Percentiles rank a stretch among this genome's conserved stretches.
Conservation (phyloP, 2,113 vertebrate genomes). For the Pampusana beccarii region DNA sequence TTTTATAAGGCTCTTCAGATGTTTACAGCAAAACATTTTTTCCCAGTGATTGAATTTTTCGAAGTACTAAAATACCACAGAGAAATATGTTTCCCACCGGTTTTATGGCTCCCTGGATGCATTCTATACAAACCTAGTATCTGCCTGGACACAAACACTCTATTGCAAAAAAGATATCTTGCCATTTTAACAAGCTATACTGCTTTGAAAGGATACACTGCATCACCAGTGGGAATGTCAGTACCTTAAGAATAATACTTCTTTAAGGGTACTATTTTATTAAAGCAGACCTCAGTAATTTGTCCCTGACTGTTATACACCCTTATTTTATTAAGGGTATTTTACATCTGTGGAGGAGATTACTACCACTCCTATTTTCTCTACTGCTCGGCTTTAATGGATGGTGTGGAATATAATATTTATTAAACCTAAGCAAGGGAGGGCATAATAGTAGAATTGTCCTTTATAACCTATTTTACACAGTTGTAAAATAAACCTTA, state of each 20-base stretch:
- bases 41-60: slow-evolving; percentile 77
- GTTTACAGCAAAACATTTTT: slow-evolving; percentile 80
- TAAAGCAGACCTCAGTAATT: slow-evolving; percentile 69
- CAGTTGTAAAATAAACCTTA: slow-evolving; percentile 71
- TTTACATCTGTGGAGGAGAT: slow-evolving; percentile 69
- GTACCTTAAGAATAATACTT: slow-evolving; percentile 55
- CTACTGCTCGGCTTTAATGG: slow-evolving; percentile 62
- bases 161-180: slow-evolving; percentile 68
- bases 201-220: slow-evolving; percentile 52
- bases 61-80: slow-evolving; percentile 72
- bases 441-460: slow-evolving; percentile 64
- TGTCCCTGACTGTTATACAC: slow-evolving; percentile 69
- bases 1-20: slow-evolving; percentile 77
- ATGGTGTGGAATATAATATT: slow-evolving; percentile 65
- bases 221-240: slow-evolving; percentile 53
- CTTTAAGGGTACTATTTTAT: slow-evolving; percentile 74
- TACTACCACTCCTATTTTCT: slow-evolving; percentile 64
- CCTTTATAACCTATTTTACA: slow-evolving; percentile 68
- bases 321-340: slow-evolving; percentile 71
- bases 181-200: slow-evolving; percentile 59
- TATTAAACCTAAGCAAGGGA: slow-evolving; percentile 60
- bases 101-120: slow-evolving; percentile 71
- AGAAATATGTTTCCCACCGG: slow-evolving; percentile 76
- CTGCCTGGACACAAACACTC: slow-evolving; percentile 67
- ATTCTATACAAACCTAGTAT: slow-evolving; percentile 68